Evolutionary conservation across 37 sponge, comb jelly and placozoan species (phyloP).

Genomic region (Cladorhizidae sp.): DNA sequence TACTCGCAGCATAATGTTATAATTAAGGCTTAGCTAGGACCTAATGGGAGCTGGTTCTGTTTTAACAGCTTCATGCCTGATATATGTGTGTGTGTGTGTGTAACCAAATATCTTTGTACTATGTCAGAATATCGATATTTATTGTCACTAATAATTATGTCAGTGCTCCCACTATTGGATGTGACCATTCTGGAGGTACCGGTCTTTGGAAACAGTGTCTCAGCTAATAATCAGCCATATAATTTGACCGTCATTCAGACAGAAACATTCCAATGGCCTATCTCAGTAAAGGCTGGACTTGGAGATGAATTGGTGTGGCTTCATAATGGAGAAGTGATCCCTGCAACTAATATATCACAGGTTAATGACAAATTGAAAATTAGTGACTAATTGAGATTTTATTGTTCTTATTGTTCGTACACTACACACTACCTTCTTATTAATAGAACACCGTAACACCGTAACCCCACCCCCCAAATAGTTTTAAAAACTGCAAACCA

Average conservation of each 20-base stretch:
- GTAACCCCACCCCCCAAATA: too few relatives aligned
- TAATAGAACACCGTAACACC: too few relatives aligned
- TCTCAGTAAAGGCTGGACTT: neutral
- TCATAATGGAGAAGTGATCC: neutral
- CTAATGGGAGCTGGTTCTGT: too few relatives aligned
- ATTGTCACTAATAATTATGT: neutral
- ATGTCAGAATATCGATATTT: too few relatives aligned
- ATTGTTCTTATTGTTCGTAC: too few relatives aligned
- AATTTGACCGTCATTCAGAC: neutral
- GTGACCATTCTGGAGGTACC: neutral
- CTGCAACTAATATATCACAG: neutral
- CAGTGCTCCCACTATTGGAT: constrained; percentile 9
- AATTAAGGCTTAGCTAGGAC: neutral
- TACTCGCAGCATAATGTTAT: neutral
- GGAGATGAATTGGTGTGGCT: constrained; percentile 29
- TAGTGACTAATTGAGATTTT: too few relatives aligned
- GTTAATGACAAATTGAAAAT: neutral
- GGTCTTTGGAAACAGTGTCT: neutral
- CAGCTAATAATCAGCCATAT: neutral
- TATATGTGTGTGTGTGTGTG: too few relatives aligned
- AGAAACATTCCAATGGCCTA: neutral
- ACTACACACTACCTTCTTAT: too few relatives aligned
- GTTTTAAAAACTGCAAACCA: too few relatives aligned
- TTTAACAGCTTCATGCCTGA: too few relatives aligned
- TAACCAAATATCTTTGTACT: too few relatives aligned